A percentile compares a stretch with the other conserved stretches of the same genome.
Evolutionary conservation across 1,140 invertebrate species (phyloP).

Genomic region (Zeugodacus cucurbitae): DNA sequence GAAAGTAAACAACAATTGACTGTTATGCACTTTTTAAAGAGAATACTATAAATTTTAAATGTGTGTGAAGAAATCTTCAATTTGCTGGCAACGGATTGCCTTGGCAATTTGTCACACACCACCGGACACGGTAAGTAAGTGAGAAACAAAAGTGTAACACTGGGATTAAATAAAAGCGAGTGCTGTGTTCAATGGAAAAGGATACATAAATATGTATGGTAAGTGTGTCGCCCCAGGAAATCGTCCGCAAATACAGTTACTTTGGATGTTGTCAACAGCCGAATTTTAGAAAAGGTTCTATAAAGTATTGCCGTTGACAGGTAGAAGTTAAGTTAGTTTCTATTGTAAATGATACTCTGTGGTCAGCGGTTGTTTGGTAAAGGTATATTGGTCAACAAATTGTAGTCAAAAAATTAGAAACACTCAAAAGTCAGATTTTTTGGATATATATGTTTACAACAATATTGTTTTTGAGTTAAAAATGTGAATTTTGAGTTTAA

Average conservation of each 20-base stretch:
- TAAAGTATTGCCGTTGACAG: neutral
- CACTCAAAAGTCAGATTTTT: too few species aligned
- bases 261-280: too few species aligned
- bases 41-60: slow-evolving; percentile 6
- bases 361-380: too few species aligned
- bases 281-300: neutral
- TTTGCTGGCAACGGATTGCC: neutral
- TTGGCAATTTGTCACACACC: slow-evolving; percentile 22
- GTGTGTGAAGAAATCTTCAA: neutral
- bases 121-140: neutral
- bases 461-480: too few species aligned
- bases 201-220: neutral
- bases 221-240: neutral
- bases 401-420: too few species aligned
- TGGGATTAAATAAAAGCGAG: neutral
- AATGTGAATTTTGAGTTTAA: too few species aligned
- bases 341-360: neutral
- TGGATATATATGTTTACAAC: too few species aligned
- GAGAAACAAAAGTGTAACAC: neutral
- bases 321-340: neutral
- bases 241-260: too few species aligned
- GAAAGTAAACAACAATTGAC: neutral
- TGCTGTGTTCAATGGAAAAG: neutral
- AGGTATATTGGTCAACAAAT: too few species aligned
- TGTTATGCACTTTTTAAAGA: neutral